A percentile compares a stretch with the other conserved stretches of the same genome.
Conservation (phyloP, 2,888 invertebrate genomes). For the Cheilosia grossa region DNA sequence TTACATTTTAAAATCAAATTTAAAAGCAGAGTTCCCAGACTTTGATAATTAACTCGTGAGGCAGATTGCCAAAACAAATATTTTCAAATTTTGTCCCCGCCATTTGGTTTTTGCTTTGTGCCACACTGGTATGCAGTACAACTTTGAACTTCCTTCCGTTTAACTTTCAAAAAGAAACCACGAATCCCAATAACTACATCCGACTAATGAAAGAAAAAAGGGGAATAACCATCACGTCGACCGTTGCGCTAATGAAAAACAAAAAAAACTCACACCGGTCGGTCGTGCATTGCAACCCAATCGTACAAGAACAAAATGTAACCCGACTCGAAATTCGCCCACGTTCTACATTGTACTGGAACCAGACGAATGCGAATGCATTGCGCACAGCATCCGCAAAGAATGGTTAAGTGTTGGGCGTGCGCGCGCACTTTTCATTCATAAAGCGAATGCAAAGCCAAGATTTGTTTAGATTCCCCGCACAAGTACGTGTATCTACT, state of each 20-base stretch:
- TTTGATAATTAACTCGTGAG: no score
- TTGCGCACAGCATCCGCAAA: conserved; percentile 61
- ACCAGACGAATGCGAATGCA: conserved; percentile 39
- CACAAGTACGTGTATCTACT: conserved; percentile 35
- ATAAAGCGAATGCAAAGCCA: conserved; percentile 34
- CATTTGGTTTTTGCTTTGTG: not conserved
- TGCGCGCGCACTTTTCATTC: conserved; percentile 67
- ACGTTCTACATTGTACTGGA: conserved; percentile 44
- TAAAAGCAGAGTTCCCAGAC: no score
- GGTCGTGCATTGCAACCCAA: conserved; percentile 27
- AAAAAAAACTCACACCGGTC: conserved; percentile 35
- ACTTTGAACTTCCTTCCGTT: conserved; percentile 63
- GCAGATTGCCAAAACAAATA: no score
- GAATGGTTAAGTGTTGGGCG: conserved; percentile 59
- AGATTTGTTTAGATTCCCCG: conserved; percentile 55
- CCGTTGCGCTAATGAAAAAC: conserved; percentile 30
- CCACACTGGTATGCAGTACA: not conserved
- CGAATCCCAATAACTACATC: conserved; percentile 35
- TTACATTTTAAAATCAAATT: no score
- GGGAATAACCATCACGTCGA: conserved; percentile 21
- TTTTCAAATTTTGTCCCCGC: no score
- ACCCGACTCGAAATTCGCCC: conserved; percentile 47
- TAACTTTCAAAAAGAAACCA: conserved; percentile 35
- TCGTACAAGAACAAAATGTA: conserved; percentile 8
- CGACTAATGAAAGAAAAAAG: conserved; percentile 40